phyloP scores from a whole-genome alignment of 2,888 invertebrate genomes.

The Tenthredo distinguenda region DNA sequence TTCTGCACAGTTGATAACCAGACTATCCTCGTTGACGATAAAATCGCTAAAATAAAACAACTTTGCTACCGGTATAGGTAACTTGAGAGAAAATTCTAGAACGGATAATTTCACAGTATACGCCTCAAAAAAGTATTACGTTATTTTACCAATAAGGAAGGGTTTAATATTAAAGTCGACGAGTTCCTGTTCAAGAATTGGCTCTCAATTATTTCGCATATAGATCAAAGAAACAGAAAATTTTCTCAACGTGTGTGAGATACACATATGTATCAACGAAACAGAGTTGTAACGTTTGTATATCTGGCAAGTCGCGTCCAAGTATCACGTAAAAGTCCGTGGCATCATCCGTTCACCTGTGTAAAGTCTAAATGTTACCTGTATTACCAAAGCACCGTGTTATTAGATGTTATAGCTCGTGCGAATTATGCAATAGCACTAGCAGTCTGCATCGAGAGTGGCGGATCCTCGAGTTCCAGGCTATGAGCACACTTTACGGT shows the following conservation, averaged over 20 bases:
- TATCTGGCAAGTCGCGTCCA: constrained; percentile 4
- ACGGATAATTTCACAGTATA: constrained; percentile 7
- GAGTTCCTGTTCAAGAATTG: neutral
- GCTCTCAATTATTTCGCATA: neutral
- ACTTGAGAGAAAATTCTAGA: constrained; percentile 7
- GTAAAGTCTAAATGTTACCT: constrained; percentile 42
- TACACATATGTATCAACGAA: neutral
- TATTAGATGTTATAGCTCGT: constrained; percentile 50
- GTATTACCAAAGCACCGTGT: constrained; percentile 48
- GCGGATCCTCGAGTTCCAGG: constrained; percentile 43
- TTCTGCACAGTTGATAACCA: constrained; percentile 32
- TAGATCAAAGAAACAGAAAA: neutral
- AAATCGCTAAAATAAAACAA: constrained; percentile 17
- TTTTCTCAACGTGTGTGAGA: neutral
- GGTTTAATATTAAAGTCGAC: neutral
- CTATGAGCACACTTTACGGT: constrained; percentile 41
- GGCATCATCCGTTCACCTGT: constrained; percentile 49
- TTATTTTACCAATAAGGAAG: neutral
- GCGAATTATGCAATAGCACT: constrained; percentile 47
- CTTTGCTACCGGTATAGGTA: constrained; percentile 11
- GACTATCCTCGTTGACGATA: constrained; percentile 28
- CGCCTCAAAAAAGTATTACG: neutral
- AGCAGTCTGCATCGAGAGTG: constrained; percentile 41
- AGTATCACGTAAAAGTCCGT: constrained; percentile 10
- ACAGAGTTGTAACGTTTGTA: neutral